Base-by-base conservation (phyloP, 1,140 invertebrate species). In the Drosophila arawakana region DNA sequence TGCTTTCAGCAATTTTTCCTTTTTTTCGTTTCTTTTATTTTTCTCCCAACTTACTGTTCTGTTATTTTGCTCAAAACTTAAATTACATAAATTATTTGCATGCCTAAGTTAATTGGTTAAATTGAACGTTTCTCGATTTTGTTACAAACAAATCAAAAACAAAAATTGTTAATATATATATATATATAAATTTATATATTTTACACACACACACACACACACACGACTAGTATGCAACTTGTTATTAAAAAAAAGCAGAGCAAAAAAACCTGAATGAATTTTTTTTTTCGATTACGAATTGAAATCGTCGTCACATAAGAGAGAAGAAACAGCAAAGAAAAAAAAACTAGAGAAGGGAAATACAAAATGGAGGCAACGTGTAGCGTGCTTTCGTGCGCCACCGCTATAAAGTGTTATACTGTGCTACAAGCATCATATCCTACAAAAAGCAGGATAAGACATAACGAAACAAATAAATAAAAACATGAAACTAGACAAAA, bases 401-500 rank as follows among this genome's bases (percentile, higher is more conserved):
- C 55, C 39, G n/a, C 30, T 30, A 52, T 63, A 63, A 85, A 85
- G 66, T 81, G 83, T 85, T 85, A 85, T 85, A 85, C 83, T 80
- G 75, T 84, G 82, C 81, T 84, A 75, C 74, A 82, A 83, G 80
- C 80, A 83, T 79, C 80, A 83, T 82, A 80, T 78, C 66, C 78
- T 69, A 70, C 67, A 62, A 75, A n/a, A 72, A n/a, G 43, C 61
- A 67, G 68, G 67, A 67, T 39, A 55, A 73, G 71, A 63, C 41
- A 55, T n/a, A 30, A 39, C 25, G 52, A 18, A 34, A 15, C 18
- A 21, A 21, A 21, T 21, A 21, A 21, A 21, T 21, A 13, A 35
- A 25, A 70, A 72, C 57, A 55, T 58, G 41, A 81, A 83, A 80
- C 81, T 84, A 70, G 76, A 49, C 18, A 66, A 70, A 85, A 78